Base-by-base conservation (phyloP, 2,797 vertebrate genomes). In the Phoxinus dragarum region DNA sequence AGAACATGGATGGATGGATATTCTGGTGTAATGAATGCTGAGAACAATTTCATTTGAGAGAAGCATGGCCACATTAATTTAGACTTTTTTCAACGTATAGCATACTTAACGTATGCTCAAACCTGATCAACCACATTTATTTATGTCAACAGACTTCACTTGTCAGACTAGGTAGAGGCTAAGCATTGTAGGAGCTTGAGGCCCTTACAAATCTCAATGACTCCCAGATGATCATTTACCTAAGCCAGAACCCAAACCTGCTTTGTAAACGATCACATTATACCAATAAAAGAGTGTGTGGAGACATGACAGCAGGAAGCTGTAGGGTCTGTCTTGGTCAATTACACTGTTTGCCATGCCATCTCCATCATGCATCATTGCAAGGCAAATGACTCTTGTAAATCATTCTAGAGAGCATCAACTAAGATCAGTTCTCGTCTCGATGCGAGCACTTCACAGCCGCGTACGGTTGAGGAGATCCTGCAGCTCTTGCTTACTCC, bases 51-150 rank as follows among this genome's bases (percentile, higher is more conserved):
- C 0, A 52, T 52, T 74, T 75, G 31, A 21, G 36, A n/a, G 34
- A 40, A 56, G 19, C 52, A 59, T 36, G 14, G 74, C 52, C 52
- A 59, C 31, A 44, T 80, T 1, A 47, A 49, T 21, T 64, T 23
- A 42, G 21, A 38, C 21, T 9, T 54, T n/a, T 38, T n/a, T 11
- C 34, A 42, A 56, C 3, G 4, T 59, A 40, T 0, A 17, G 36
- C 42, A 78, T 5, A 17, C 31, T 40, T 52, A 6, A 72, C 1
- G 2, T 40, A 69, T 71, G 10, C 47, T 56, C 23, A 54, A 71
- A 81, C 36, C 23, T 12, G 36, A 59, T 21, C 49, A 59, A 34
- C 68, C n/a, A 59, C 49, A 81, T 81, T 72, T 49, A 81, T 81
- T 72, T 49, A 72, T 21, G 68, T 34, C 38, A 82, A 42, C 21